phyloP scores from a whole-genome alignment of 1,140 invertebrate species.

The Trichonephila clavipes region DNA sequence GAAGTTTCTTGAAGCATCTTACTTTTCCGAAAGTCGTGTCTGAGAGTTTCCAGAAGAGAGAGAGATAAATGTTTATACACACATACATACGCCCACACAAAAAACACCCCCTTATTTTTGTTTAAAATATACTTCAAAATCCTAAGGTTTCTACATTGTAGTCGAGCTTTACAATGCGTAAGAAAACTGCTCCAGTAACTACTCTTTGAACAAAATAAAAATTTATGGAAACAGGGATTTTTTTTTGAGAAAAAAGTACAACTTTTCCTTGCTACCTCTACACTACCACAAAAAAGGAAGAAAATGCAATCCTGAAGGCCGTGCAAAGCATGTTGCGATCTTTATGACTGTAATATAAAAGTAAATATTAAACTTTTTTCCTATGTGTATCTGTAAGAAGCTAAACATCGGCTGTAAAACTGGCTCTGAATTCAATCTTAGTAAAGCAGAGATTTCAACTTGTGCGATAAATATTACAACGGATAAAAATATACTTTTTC shows the following conservation, averaged over 20 bases:
- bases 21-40: too few relatives aligned
- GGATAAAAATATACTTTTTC: neutral
- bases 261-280: neutral
- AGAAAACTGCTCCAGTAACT: too few relatives aligned
- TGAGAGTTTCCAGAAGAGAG: too few relatives aligned
- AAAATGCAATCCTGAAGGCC: neutral
- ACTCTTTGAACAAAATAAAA: neutral
- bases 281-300: neutral
- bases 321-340: neutral
- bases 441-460: neutral
- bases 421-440: neutral
- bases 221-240: neutral
- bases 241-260: neutral
- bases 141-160: too few relatives aligned
- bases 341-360: neutral
- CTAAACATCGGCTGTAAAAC: conserved; percentile 5
- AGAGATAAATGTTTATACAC: too few relatives aligned
- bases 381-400: neutral
- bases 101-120: too few relatives aligned
- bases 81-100: too few relatives aligned
- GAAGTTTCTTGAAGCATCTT: too few relatives aligned
- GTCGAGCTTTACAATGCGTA: too few relatives aligned
- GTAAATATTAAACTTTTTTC: neutral
- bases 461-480: neutral
- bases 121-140: too few relatives aligned